Conservation (phyloP, 2,113 vertebrate genomes). For the Hemiprocne comata region DNA sequence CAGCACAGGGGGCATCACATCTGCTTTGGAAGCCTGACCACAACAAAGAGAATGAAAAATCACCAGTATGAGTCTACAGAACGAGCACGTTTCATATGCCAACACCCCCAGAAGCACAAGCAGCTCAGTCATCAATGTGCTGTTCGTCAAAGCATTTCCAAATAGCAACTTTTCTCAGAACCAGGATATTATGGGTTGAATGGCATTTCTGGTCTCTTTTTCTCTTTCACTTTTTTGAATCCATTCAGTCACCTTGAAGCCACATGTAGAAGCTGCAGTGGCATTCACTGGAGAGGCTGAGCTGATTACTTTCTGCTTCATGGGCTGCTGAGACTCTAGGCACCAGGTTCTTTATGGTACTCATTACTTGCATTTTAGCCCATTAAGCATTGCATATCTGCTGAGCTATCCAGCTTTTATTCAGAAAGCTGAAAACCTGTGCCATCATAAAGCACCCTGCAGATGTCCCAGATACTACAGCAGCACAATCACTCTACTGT, state of each 20-base stretch:
- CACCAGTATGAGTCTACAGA: background rate
- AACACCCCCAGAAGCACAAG: background rate
- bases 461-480: slow-evolving; percentile 46
- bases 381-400: slow-evolving; percentile 24
- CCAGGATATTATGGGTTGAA: background rate
- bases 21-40: background rate
- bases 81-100: background rate
- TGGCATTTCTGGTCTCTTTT: slow-evolving; percentile 14
- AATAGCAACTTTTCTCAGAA: background rate
- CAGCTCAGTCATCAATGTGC: background rate
- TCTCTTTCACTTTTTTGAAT: slow-evolving; percentile 38
- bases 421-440: slow-evolving; percentile 46
- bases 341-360: slow-evolving; percentile 12
- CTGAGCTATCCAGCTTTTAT: slow-evolving; percentile 52
- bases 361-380: slow-evolving; percentile 34
- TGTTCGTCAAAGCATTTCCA: background rate
- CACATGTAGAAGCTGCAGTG: slow-evolving; percentile 10
- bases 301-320: slow-evolving; percentile 22
- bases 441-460: slow-evolving; percentile 2
- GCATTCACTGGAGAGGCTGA: background rate
- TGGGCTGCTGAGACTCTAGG: background rate
- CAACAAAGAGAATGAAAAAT: background rate
- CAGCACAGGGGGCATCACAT: background rate
- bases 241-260: background rate
- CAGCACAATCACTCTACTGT: slow-evolving; percentile 37